Percentiles rank a stretch among this genome's conserved stretches.
phyloP scores from a whole-genome alignment of 2,888 invertebrate genomes.

The Neoscelio sp. region DNA sequence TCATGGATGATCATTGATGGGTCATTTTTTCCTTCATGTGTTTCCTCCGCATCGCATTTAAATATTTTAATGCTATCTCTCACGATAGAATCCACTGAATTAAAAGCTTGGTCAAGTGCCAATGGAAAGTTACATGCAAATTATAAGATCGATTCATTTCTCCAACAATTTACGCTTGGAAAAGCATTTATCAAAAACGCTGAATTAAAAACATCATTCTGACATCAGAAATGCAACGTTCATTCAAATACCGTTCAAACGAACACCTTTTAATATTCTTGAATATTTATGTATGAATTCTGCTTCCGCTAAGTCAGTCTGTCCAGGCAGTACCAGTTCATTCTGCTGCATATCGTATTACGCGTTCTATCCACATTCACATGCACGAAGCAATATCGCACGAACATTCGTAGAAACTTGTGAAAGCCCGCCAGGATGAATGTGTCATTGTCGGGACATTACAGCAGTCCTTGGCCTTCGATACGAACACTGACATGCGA shows the following conservation, averaged over 20 bases:
- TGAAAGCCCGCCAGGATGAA: slow-evolving; percentile 22
- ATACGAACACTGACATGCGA: not conserved
- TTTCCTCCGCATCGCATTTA: no score
- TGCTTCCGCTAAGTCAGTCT: not conserved
- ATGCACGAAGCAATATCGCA: not conserved
- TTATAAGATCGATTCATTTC: slow-evolving; percentile 22
- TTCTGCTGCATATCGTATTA: not conserved
- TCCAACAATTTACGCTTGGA: no score
- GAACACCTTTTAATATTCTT: slow-evolving; percentile 16
- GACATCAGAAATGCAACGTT: not conserved
- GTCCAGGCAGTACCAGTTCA: not conserved
- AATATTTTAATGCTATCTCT: not conserved
- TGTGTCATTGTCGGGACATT: slow-evolving; percentile 18
- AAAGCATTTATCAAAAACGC: not conserved
- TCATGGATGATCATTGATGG: no score
- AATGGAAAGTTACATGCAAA: slow-evolving; percentile 7
- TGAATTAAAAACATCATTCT: slow-evolving; percentile 4
- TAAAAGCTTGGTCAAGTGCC: slow-evolving; percentile 8
- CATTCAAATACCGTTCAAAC: slow-evolving; percentile 4
- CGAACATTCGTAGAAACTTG: not conserved
- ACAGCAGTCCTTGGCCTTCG: slow-evolving; percentile 33
- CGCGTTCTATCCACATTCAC: not conserved
- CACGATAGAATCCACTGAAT: not conserved
- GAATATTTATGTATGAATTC: slow-evolving; percentile 5
- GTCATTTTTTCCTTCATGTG: no score